Evolutionary conservation across 2,797 vertebrate species (phyloP).

Genomic region (Scleropages formosus): DNA sequence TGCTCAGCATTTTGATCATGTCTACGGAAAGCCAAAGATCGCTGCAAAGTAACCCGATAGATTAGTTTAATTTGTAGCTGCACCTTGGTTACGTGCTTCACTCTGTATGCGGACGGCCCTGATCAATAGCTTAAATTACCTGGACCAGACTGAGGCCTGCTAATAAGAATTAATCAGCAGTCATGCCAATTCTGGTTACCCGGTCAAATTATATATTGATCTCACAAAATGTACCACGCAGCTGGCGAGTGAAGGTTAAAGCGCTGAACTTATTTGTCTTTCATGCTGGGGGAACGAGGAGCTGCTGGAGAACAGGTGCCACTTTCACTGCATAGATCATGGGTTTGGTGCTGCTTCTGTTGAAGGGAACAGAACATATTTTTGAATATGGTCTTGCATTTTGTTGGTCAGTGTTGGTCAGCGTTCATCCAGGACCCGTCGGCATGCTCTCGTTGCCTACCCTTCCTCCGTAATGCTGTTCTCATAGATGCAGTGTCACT

Average conservation of each 20-base stretch:
- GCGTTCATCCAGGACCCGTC: too few relatives aligned
- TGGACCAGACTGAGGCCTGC: neutral
- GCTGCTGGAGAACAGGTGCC: neutral
- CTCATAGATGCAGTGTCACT: too few relatives aligned
- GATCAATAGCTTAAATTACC: slow-evolving; percentile 8
- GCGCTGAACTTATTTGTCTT: neutral
- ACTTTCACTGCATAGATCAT: too few relatives aligned
- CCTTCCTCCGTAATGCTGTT: too few relatives aligned
- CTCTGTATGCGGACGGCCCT: too few relatives aligned
- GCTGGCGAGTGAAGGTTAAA: neutral
- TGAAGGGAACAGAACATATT: too few relatives aligned
- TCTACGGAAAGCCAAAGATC: too few relatives aligned
- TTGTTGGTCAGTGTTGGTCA: too few relatives aligned
- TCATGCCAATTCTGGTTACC: neutral
- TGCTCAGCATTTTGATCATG: neutral
- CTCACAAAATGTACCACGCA: neutral
- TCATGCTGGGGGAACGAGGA: neutral
- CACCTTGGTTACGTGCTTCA: neutral
- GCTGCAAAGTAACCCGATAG: too few relatives aligned
- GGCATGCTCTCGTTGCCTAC: too few relatives aligned
- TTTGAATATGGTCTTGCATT: too few relatives aligned
- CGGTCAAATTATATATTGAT: neutral
- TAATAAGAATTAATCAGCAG: neutral
- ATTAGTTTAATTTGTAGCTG: slow-evolving; percentile 5
- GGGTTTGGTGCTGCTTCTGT: too few relatives aligned